These are phyloP conservation scores for Bombus breviceps DNA, from an alignment of 1,140 invertebrate species.

Conservation along the genomic window DNA sequence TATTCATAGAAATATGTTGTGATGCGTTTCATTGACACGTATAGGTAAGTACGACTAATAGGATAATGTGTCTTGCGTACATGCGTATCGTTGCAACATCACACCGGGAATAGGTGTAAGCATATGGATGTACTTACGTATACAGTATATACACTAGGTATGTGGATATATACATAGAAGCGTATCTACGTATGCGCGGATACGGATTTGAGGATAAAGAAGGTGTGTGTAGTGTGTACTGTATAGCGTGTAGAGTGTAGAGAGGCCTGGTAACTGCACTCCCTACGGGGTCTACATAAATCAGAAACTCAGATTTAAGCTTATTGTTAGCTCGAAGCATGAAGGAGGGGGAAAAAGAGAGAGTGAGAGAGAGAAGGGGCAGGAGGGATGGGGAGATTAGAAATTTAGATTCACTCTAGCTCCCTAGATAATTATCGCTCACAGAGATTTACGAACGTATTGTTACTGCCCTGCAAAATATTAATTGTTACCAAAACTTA, in stretches of 20 bases:
- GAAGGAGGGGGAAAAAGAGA: no score
- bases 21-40: not conserved
- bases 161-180: no score
- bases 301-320: constrained; percentile 70
- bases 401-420: constrained; percentile 74
- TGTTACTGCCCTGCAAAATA: not conserved
- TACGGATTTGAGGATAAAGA: not conserved
- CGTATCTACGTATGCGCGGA: not conserved
- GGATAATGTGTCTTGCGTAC: constrained; percentile 12
- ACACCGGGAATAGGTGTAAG: not conserved
- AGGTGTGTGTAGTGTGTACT: not conserved
- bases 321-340: constrained; percentile 40
- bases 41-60: not conserved
- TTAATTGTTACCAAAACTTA: not conserved
- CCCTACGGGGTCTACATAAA: constrained; percentile 75
- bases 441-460: constrained; percentile 13
- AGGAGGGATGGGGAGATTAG: constrained; percentile 39
- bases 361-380: no score
- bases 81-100: constrained; percentile 11
- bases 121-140: not conserved
- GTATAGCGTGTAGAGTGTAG: not conserved
- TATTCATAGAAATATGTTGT: not conserved
- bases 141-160: not conserved
- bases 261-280: constrained; percentile 72
- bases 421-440: constrained; percentile 45